These are phyloP conservation scores for Amaurobius ferox DNA, from an alignment of 2,888 invertebrate species.

Conservation along the genomic window DNA sequence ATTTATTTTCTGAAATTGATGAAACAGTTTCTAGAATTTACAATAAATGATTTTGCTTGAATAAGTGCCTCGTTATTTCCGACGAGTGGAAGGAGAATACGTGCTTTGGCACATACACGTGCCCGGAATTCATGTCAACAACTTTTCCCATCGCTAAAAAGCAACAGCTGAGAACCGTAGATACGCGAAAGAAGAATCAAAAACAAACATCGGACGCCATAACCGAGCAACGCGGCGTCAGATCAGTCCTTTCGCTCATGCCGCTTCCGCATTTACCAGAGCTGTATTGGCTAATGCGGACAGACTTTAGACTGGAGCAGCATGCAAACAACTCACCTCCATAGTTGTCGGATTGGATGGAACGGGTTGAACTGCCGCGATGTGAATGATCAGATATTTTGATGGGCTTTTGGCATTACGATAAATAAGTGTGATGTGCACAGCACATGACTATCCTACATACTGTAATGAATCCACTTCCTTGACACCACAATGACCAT, in stretches of 20 bases:
- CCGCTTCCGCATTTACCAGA: slow-evolving; percentile 39
- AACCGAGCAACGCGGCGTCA: slow-evolving; percentile 24
- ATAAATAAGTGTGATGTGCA: no score
- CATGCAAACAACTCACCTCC: slow-evolving; percentile 1
- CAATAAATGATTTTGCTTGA: no score
- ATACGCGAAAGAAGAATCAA: neutral
- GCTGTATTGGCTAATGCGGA: neutral
- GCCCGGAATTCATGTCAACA: neutral
- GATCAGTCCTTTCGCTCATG: slow-evolving; percentile 25
- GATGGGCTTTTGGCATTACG: no score
- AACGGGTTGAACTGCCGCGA: neutral
- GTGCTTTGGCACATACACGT: neutral
- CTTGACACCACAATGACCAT: no score
- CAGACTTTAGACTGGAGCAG: slow-evolving; percentile 17
- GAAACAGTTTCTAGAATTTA: no score
- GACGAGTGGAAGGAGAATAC: no score
- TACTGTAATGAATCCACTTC: no score
- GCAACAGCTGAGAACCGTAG: neutral
- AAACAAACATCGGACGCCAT: neutral
- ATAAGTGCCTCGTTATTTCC: no score
- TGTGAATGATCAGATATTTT: neutral
- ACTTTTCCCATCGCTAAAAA: neutral
- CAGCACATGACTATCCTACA: no score
- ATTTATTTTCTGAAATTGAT: no score
- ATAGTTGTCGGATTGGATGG: neutral